phyloP scores from a whole-genome alignment of 2,113 vertebrate species.

The Cinclus mexicanus region DNA sequence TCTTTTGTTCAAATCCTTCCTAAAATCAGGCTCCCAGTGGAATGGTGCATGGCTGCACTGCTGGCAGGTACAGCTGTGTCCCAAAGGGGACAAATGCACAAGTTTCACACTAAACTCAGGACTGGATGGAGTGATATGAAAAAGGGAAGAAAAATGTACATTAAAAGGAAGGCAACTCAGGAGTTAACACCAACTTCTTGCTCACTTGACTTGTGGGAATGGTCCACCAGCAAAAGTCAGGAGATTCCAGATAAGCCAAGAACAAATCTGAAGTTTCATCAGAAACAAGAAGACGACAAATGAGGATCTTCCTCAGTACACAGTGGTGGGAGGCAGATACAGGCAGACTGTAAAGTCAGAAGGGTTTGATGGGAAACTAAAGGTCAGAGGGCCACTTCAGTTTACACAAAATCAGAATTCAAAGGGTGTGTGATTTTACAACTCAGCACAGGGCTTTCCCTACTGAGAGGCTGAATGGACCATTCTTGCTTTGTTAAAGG shows the following conservation, averaged over 20 bases:
- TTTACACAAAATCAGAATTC: neutral
- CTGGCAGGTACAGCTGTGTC: neutral
- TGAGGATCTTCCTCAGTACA: neutral
- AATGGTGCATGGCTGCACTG: accelerated
- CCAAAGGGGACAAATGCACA: neutral
- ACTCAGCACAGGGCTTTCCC: neutral
- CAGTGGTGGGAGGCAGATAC: neutral
- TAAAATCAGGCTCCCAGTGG: neutral
- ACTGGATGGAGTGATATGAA: neutral
- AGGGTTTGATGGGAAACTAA: neutral
- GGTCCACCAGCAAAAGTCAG: neutral
- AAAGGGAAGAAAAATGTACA: neutral
- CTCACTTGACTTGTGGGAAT: neutral
- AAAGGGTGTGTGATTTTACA: neutral
- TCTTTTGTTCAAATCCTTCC: neutral
- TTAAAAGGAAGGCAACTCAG: neutral
- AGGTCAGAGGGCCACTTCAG: neutral
- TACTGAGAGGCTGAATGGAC: neutral
- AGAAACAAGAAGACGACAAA: neutral
- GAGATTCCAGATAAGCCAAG: neutral
- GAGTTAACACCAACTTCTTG: neutral
- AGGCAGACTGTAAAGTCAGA: neutral
- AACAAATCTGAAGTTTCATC: neutral
- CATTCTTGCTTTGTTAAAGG: neutral
- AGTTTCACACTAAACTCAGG: neutral